These are phyloP conservation scores for Stenodera caucasica DNA, from an alignment of 2,888 invertebrate species.

Conservation along the genomic window DNA sequence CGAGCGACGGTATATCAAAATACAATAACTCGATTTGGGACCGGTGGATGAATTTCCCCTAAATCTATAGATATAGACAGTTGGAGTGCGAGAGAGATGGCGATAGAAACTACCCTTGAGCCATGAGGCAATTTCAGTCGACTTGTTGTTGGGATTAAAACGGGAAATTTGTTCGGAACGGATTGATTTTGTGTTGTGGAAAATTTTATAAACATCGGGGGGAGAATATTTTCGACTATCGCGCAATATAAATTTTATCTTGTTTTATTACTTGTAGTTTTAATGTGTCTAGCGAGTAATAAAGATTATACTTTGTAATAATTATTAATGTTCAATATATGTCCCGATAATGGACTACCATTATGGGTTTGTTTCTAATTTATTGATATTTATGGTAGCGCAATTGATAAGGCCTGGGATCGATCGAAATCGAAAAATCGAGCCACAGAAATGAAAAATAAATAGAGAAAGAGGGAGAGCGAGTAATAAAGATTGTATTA, in stretches of 20 bases:
- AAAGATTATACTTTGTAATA: slow-evolving; percentile 30
- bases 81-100: slow-evolving; percentile 40
- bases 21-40: slow-evolving; percentile 49
- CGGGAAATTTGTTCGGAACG: too few relatives aligned
- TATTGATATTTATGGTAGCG: slow-evolving; percentile 19
- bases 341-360: slow-evolving; percentile 16
- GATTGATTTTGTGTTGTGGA: not conserved
- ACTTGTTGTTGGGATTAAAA: not conserved
- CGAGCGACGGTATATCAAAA: slow-evolving; percentile 39
- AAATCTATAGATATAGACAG: slow-evolving; percentile 45
- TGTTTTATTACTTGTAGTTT: slow-evolving; percentile 23
- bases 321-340: slow-evolving; percentile 24
- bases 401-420: too few relatives aligned
- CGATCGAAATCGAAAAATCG: not conserved
- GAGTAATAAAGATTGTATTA: not conserved
- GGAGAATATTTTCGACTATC: slow-evolving; percentile 16
- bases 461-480: not conserved
- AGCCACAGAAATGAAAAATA: too few relatives aligned
- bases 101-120: too few relatives aligned
- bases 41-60: slow-evolving; percentile 49
- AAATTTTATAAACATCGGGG: not conserved
- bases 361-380: slow-evolving; percentile 16
- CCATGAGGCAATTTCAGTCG: not conserved
- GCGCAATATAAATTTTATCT: slow-evolving; percentile 26
- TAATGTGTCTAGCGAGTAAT: slow-evolving; percentile 26